Evolutionary conservation across 2,797 vertebrate species (phyloP).

Genomic region (Bufotes viridis): DNA sequence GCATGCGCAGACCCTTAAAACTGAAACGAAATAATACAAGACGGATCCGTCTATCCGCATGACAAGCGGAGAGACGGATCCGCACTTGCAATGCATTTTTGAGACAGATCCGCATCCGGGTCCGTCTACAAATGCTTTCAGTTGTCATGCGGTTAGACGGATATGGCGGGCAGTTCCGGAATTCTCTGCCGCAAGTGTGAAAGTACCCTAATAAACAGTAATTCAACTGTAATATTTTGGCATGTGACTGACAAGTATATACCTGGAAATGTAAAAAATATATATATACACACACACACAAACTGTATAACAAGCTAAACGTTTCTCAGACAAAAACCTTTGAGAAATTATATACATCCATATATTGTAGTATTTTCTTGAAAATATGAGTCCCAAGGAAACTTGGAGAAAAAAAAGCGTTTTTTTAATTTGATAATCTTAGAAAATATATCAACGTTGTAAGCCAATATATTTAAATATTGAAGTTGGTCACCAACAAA

Average conservation of each 20-base stretch:
- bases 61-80: too few species aligned
- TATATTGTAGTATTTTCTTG: constrained; percentile 4
- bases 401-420: not conserved
- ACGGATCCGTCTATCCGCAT: too few species aligned
- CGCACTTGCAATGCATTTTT: too few species aligned
- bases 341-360: constrained; percentile 23
- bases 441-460: not conserved
- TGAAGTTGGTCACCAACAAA: not conserved
- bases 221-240: constrained; percentile 9
- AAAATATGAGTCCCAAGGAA: constrained; percentile 14
- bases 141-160: too few species aligned
- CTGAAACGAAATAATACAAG: too few species aligned
- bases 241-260: constrained; percentile 23
- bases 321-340: constrained; percentile 5
- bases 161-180: too few species aligned
- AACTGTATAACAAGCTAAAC: constrained; percentile 16
- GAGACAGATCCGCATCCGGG: too few species aligned
- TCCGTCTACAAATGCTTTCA: too few species aligned
- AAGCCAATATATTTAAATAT: not conserved
- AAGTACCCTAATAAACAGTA: not conserved
- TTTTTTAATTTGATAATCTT: not conserved
- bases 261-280: constrained; percentile 40
- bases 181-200: too few species aligned
- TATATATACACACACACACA: constrained; percentile 1
- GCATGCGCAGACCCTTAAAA: too few species aligned